Evolutionary conservation across 2,888 invertebrate genomes (phyloP), one percentile per base, ranked within the genome.

Genomic region (Limenitis camilla): DNA sequence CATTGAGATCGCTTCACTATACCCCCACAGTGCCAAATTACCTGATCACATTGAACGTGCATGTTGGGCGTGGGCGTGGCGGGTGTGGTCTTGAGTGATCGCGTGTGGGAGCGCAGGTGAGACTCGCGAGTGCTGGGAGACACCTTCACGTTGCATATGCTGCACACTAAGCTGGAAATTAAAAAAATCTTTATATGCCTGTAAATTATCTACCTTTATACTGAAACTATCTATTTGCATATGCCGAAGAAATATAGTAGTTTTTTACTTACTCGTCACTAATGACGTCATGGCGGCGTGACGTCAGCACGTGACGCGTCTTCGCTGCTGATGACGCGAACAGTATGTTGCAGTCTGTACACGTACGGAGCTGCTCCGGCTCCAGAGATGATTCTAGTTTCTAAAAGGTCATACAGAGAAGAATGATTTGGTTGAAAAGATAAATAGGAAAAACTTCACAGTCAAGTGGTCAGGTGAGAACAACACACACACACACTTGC

Each of bases 321-420:
- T 0, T 81, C 82, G 3, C 73, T 72, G 0, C 64, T 6, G 0
- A 60, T 68, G n/a, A n/a, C 0, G 52, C 42, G 48, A 82, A 82
- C 43, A 76, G 74, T 0, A 79, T 66, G n/a, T 71, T 59, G 46
- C 81, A 81, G 0, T 68, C 70, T 0, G 38, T 29, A 31, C 81
- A 82, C 49, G 59, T 73, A 0, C 73, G 59, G 0, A 67, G 61
- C 0, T 56, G 7, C 0, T 69, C 53, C 0, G 68, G 48, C 2
- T 68, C 55, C n/a, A 51, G 11, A 6, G 33, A 38, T 1, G 38
- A 5, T 5, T 46, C 52, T 4, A 41, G 43, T 10, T 39, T 42
- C 46, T 39, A 38, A 38, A 53, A 43, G 10, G 6, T 6, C n/a
- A n/a, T n/a, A n/a, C n/a, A n/a, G n/a, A n/a, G n/a, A n/a, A n/a